Evolutionary conservation across 2,888 invertebrate genomes (phyloP).

Genomic region (Adineta ricciae): DNA sequence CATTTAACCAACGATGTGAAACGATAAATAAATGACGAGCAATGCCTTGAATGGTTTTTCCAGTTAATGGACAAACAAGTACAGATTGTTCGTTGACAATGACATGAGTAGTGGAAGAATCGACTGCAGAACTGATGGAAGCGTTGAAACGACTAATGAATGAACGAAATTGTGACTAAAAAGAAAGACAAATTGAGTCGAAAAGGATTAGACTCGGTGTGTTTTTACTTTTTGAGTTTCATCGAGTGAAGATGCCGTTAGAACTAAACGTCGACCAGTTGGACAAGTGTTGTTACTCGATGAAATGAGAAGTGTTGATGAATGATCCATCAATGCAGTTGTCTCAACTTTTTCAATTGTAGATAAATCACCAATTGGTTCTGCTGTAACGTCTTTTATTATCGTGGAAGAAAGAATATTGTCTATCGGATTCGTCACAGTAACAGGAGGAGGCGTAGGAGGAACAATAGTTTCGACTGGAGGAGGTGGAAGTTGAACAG

Average conservation of each 20-base stretch:
- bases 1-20: constrained; percentile 15
- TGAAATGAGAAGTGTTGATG: neutral
- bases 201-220: no score
- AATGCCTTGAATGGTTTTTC: constrained; percentile 6
- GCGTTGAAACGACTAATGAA: neutral
- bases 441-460: no score
- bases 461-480: neutral
- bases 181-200: neutral
- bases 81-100: neutral
- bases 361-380: neutral
- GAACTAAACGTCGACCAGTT: neutral
- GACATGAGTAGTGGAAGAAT: neutral
- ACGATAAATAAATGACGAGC: constrained; percentile 16
- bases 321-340: neutral
- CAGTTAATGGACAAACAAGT: constrained; percentile 13
- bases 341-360: neutral
- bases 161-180: neutral
- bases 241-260: constrained; percentile 7
- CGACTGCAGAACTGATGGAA: neutral
- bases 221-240: neutral
- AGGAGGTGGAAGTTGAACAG: neutral
- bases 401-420: neutral
- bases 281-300: neutral
- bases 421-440: neutral
- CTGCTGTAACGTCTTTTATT: neutral